These are phyloP conservation scores for Amblyjoppa proteus DNA, from an alignment of 2,888 invertebrate species.

Conservation along the genomic window DNA sequence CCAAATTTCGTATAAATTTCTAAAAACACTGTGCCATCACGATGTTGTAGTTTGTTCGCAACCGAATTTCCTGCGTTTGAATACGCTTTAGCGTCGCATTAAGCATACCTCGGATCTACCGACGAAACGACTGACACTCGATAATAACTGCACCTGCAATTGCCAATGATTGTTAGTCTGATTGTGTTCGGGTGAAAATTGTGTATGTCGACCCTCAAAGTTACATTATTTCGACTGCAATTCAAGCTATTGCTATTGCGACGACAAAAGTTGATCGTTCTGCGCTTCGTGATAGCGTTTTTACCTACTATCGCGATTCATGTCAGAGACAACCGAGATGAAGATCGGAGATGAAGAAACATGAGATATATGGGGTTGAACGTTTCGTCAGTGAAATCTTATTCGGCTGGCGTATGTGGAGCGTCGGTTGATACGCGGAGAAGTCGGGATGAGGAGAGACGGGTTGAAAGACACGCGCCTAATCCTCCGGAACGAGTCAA, in stretches of 20 bases:
- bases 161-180: neutral
- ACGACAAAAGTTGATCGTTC: neutral
- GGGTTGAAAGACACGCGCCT: slow-evolving; percentile 66
- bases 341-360: slow-evolving; percentile 24
- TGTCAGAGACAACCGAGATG: neutral
- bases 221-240: neutral
- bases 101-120: neutral
- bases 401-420: neutral
- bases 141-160: neutral
- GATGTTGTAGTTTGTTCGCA: too few relatives aligned
- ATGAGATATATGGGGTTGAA: neutral
- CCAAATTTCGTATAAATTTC: slow-evolving; percentile 27
- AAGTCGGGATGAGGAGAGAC: slow-evolving; percentile 11
- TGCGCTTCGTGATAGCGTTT: neutral
- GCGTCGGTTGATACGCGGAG: neutral
- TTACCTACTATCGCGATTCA: neutral
- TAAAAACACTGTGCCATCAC: neutral
- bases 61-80: neutral
- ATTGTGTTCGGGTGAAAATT: neutral
- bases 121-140: neutral
- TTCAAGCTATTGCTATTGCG: neutral
- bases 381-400: slow-evolving; percentile 4
- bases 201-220: neutral
- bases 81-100: neutral
- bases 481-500: slow-evolving; percentile 79